Percentiles rank a stretch among this genome's conserved stretches.
Evolutionary conservation across 2,797 vertebrate genomes (phyloP).

Genomic region (Siniperca obscura): DNA sequence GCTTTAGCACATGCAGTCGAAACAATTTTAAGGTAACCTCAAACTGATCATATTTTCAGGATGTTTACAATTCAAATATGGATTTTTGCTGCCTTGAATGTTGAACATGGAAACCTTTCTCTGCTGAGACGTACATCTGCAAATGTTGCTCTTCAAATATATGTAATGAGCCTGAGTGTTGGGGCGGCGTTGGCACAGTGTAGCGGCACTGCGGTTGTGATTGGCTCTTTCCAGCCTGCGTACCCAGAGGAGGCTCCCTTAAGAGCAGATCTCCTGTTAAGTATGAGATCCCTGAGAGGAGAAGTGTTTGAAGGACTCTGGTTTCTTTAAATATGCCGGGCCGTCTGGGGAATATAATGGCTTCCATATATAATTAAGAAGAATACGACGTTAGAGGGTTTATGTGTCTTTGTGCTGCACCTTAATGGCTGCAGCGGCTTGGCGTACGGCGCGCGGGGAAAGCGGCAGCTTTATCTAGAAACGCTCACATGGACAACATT

Average conservation of each 20-base stretch:
- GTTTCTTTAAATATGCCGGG: slow-evolving; percentile 81
- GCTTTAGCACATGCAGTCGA: slow-evolving; percentile 2
- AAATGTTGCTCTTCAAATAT: slow-evolving; percentile 62
- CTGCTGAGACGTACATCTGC: slow-evolving; percentile 49
- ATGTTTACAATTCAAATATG: slow-evolving; percentile 39
- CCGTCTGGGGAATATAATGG: slow-evolving; percentile 80
- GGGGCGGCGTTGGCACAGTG: slow-evolving; percentile 48
- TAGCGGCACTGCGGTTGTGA: slow-evolving; percentile 43
- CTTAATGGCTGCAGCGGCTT: slow-evolving; percentile 64
- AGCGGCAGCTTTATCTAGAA: slow-evolving; percentile 63
- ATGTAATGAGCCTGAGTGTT: slow-evolving; percentile 64
- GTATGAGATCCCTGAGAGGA: slow-evolving; percentile 82
- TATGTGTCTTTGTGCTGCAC: slow-evolving; percentile 73
- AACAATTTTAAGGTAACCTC: slow-evolving; percentile 5
- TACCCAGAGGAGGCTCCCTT: slow-evolving; percentile 79
- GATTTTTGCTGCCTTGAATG: slow-evolving; percentile 4
- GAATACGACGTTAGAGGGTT: slow-evolving; percentile 71
- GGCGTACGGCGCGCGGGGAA: not conserved
- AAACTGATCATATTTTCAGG: not conserved
- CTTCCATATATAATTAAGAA: slow-evolving; percentile 84
- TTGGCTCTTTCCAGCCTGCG: slow-evolving; percentile 67
- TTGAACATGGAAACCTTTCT: slow-evolving; percentile 27
- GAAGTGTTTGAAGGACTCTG: slow-evolving; percentile 79
- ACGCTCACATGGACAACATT: slow-evolving; percentile 55
- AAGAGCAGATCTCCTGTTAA: slow-evolving; percentile 83